phyloP scores from a whole-genome alignment of 2,888 invertebrate genomes.

The Tetranychus truncatus region DNA sequence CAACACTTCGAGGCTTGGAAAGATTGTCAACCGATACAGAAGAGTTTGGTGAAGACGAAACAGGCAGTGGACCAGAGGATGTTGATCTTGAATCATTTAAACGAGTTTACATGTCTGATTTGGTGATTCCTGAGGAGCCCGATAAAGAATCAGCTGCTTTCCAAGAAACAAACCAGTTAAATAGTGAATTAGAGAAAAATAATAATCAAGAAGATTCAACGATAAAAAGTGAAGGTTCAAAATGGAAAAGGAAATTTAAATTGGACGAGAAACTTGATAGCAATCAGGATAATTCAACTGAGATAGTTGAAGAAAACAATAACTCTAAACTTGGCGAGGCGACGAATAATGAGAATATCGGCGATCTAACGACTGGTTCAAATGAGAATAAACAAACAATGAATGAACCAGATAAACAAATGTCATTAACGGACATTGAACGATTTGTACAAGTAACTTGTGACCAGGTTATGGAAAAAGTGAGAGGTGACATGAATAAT shows the following conservation, averaged over 20 bases:
- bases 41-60: background rate
- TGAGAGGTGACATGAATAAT: background rate
- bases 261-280: background rate
- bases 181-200: background rate
- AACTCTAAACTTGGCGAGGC: background rate
- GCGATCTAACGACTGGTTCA: background rate
- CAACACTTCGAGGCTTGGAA: background rate
- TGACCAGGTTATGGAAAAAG: background rate
- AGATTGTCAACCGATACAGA: background rate
- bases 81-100: conserved; percentile 8
- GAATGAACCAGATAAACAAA: background rate
- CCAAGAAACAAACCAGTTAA: background rate
- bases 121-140: background rate
- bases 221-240: background rate
- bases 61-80: background rate
- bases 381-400: background rate
- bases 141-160: background rate
- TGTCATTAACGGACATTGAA: background rate
- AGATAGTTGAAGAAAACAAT: background rate
- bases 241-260: background rate
- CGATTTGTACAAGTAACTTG: background rate
- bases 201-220: background rate
- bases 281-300: background rate
- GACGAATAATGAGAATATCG: background rate
- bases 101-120: background rate